These are phyloP conservation scores for Phyllostomus hastatus DNA, from an alignment of 2,113 vertebrate genomes.

Conservation along the genomic window DNA sequence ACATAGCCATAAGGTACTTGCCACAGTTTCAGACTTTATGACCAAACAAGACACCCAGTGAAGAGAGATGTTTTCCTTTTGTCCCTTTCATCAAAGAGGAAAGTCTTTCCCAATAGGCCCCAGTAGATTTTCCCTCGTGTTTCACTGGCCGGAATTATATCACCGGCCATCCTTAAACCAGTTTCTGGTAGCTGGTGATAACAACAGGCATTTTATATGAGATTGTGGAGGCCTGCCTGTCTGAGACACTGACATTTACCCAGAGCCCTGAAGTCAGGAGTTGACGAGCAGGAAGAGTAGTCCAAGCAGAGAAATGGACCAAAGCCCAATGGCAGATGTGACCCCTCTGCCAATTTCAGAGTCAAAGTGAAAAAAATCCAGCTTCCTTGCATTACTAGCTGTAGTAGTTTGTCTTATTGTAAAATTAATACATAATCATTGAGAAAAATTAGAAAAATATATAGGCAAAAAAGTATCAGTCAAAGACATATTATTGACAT, in stretches of 20 bases:
- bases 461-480: neutral
- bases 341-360: neutral
- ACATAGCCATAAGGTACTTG: neutral
- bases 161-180: neutral
- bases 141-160: neutral
- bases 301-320: neutral
- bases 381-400: neutral
- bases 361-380: neutral
- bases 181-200: neutral
- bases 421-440: slow-evolving; percentile 19
- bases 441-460: neutral
- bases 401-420: slow-evolving; percentile 15
- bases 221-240: neutral
- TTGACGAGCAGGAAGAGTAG: neutral
- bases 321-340: neutral
- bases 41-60: neutral
- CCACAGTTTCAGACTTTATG: neutral
- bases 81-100: neutral
- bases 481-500: neutral
- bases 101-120: neutral
- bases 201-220: neutral
- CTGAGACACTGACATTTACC: neutral
- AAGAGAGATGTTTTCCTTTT: neutral
- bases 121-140: neutral
- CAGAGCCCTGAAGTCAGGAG: neutral